Evolutionary conservation across 1,140 invertebrate species (phyloP).

Genomic region (Palaemon carinicauda): DNA sequence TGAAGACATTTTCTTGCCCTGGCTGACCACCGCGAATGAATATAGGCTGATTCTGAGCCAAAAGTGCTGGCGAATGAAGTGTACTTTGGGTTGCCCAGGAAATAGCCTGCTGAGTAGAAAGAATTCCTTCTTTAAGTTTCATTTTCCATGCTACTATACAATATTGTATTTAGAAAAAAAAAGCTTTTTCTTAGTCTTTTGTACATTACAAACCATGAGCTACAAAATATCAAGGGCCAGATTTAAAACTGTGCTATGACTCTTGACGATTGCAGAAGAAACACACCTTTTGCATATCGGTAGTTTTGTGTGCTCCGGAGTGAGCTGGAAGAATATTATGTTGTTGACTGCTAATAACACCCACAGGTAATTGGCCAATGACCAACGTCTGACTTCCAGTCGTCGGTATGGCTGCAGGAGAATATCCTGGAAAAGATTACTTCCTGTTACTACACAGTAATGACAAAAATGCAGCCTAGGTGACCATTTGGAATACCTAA

Average conservation of each 20-base stretch:
- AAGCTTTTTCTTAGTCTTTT: too few relatives aligned
- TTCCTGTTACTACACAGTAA: background rate
- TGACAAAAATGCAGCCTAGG: too few relatives aligned
- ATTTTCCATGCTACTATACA: background rate
- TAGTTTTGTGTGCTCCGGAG: constrained; percentile 63
- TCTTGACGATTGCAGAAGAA: background rate
- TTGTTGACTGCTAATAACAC: constrained; percentile 77
- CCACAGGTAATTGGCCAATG: constrained; percentile 68
- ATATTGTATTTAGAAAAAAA: background rate
- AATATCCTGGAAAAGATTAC: constrained; percentile 40
- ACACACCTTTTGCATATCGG: constrained; percentile 64
- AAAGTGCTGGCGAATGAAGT: constrained; percentile 72
- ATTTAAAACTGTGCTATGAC: background rate
- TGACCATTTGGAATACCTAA: too few relatives aligned
- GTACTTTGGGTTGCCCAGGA: constrained; percentile 68
- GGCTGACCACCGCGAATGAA: constrained; percentile 80
- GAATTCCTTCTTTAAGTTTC: background rate
- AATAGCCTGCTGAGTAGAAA: constrained; percentile 67
- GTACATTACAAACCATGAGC: too few relatives aligned
- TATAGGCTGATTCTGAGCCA: constrained; percentile 78
- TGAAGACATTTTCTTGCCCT: constrained; percentile 80
- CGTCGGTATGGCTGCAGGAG: constrained; percentile 54
- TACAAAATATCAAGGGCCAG: too few relatives aligned
- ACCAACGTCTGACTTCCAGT: constrained; percentile 55
- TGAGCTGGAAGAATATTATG: constrained; percentile 71